Base-by-base conservation (phyloP, 2,888 invertebrate species). In the Oligia latruncula region DNA sequence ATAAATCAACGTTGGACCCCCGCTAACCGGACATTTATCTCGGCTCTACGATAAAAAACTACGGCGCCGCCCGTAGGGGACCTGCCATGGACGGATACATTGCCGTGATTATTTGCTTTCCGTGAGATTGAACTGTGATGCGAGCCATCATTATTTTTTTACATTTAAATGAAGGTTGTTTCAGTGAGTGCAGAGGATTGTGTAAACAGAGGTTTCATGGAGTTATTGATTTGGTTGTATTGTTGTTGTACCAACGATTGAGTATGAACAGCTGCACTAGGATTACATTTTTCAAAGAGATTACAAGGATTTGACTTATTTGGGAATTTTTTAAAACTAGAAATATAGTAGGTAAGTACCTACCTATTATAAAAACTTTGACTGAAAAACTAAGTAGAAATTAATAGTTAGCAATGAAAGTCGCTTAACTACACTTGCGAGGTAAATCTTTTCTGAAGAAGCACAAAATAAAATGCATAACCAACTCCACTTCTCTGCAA, bases 1-100 rank as follows among this genome's bases (percentile, higher is more conserved):
- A 96, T 96, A 96, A 96, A 96, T 96, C 96, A 96, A 96, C 94
- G 96, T 94, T 95, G 95, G 94, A 93, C 96, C 96, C 96, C 94
- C 92, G 94, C 94, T 95, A 96, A 96, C 96, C 96, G 96, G 95
- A 95, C 96, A 96, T 96, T 96, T 96, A 96, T 95, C 95, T 94
- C 92, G 91, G 91, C 90, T 92, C 92, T 90, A 90, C 93, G 94
- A 94, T 94, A 94, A 95, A 95, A 95, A 95, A 95, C 93, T 94
- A 92, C 92, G 90, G 88, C 88, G 92, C 90, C 91, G n/a, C n/a
- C n/a, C n/a, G 90, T 89, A 91, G 92, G 93, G 92, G 88, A 88
- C 81, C 76, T 81, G 89, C 86, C 85, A 87, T 86, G 82, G 80
- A 82, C 85, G 90, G 89, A 89, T 91, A 90, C 91, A 92, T 90